Evolutionary conservation across 2,888 invertebrate species (phyloP).

Genomic region (Synergus gifuensis): DNA sequence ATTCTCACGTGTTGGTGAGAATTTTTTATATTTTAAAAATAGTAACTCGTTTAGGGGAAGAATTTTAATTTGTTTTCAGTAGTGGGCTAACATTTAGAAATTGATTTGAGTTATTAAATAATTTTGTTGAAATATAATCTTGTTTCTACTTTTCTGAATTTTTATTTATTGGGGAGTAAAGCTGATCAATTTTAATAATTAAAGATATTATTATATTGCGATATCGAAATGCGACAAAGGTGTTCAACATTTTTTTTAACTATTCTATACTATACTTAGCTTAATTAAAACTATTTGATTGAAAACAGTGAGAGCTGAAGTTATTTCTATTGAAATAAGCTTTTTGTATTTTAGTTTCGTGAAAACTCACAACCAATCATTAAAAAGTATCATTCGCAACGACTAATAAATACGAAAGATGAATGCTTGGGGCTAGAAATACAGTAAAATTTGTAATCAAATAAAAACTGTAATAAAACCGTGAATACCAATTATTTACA

Average conservation of each 20-base stretch:
- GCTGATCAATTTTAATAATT: background rate
- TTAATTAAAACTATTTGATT: background rate
- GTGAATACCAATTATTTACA: too few species aligned
- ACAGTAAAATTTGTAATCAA: too few species aligned
- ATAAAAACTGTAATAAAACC: too few species aligned
- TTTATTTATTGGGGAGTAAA: background rate
- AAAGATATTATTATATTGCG: background rate
- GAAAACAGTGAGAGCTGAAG: slow-evolving; percentile 6
- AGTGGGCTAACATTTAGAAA: too few species aligned
- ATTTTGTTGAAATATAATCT: background rate
- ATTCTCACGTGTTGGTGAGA: background rate
- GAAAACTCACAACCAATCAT: background rate
- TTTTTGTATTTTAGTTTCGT: background rate
- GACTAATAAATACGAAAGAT: too few species aligned
- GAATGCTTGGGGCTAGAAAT: too few species aligned
- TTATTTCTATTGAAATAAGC: background rate
- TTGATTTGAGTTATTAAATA: too few species aligned
- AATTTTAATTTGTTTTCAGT: background rate
- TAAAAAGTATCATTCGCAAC: background rate
- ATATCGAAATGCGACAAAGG: slow-evolving; percentile 15
- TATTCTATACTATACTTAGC: background rate
- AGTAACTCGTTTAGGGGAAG: background rate
- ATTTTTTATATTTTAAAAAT: background rate
- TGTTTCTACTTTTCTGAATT: background rate
- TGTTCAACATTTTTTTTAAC: background rate